Base-by-base conservation (phyloP, 2,888 invertebrate species). In the Altica lythri region DNA sequence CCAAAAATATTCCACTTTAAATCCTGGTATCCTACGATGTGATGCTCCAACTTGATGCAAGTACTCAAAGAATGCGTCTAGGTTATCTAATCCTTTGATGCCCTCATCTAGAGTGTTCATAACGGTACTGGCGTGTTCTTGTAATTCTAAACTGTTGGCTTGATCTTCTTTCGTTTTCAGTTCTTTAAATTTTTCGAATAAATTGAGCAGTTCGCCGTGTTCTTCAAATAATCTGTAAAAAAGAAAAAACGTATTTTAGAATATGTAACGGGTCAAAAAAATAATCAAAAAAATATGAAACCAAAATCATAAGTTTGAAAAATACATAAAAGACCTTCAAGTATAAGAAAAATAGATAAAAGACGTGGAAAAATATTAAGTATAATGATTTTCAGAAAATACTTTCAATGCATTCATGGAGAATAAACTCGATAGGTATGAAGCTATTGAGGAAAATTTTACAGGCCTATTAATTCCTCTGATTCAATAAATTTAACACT, bases 51-150 rank as follows among this genome's bases (percentile, higher is more conserved):
- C 87, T 76, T 90, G 88, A 70, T 89, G 86, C 51, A 94, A 81
- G 72, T 86, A 90, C 67, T 87, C 84, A 75, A 90, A 86, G 79
- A 93, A 92, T 69, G 85, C 84, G 75, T 93, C 92, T 76, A 91
- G 80, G 73, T 92, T 88, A 70, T 93, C 92, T 55, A 94, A 80
- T 16, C 89, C 86, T 72, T 89, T 88, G 77, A 95, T 93, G 57
- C 92, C 90, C 71, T 93, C 92, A 72, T 94, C 93, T 57, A 95
- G 76, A 1, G 92, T 91, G 68, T 84, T 86, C 93, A 94, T 94
- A 18, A 95, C 93, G 67, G 89, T 89, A 70, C 86, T 88, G 44
- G 93, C 93, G 72, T 94, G 94, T 64, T 92, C 89, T 3, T 89
- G 89, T 57, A 95, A 78, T 75, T 90, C 90, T 80, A 89, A 84